Evolutionary conservation across 2,113 vertebrate genomes (phyloP), one percentile per base, ranked within the genome.

Genomic region (Neomonachus schauinslandi): DNA sequence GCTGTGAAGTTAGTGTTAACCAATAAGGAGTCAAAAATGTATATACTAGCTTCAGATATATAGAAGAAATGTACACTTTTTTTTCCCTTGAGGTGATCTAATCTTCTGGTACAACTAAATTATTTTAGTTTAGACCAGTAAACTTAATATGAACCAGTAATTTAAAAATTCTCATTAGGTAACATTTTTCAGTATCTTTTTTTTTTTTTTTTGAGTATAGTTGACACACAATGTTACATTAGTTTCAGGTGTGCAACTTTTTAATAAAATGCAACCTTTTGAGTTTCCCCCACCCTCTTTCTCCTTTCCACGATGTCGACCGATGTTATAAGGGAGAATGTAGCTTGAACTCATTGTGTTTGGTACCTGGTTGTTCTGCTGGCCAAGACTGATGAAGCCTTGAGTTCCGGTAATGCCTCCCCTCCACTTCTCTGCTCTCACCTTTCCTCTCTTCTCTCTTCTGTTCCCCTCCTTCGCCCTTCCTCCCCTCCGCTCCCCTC

Each of bases 361-460:
- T 39, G 49, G 57, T 49, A 31, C 15, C 19, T 14, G 7, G 4
- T 10, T 59, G 1, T 22, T 91, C 31, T 51, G 28, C n/a, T 33
- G 19, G 19, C 19, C 14, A 19, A 31, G 14, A 21, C 15, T 46
- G 2, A 39, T 49, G 4, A 80, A 19, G 4, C 7, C 26, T 53
- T 6, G 3, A 31, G 14, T 61, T 3, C 1, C 28, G 16, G 3
- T 15, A 16, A 53, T 12, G 7, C 4, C 22, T 49, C 2, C 10
- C 8, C 7, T 31, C 5, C 2, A 14, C 14, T 33, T 31, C 12
- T 26, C 1, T 81, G 13, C 19, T 24, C 16, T 18, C 1, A 21
- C 12, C 11, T 63, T 18, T 26, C 9, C 12, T 76, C 53, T 31
- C 8, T 49, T 22, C 42, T 39, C 21, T 49, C n/a, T 33, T 61